Evolutionary conservation across 2,888 invertebrate species (phyloP).

Genomic region (Neria commutata): DNA sequence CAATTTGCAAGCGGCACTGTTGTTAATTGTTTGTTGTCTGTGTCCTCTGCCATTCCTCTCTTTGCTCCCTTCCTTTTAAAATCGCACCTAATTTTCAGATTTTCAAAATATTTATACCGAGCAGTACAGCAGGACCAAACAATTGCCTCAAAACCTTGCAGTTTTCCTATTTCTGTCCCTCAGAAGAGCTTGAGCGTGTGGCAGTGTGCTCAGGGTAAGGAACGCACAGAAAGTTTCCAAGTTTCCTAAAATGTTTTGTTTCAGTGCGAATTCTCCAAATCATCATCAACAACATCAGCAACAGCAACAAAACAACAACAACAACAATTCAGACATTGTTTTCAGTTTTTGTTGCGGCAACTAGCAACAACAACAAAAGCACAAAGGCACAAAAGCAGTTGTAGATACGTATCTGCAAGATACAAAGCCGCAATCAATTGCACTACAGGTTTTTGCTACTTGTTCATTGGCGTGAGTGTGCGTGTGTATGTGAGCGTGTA

Average conservation of each 20-base stretch:
- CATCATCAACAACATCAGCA: background rate
- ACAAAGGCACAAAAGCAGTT: background rate
- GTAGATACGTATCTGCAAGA: background rate
- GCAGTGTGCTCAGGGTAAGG: too few species aligned
- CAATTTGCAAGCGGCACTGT: background rate
- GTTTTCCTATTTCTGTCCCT: too few species aligned
- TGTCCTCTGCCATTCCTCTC: too few species aligned
- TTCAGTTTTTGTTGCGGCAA: background rate
- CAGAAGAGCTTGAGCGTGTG: too few species aligned
- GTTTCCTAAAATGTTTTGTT: too few species aligned
- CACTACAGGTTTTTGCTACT: constrained; percentile 53
- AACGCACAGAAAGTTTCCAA: too few species aligned
- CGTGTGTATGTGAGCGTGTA: background rate
- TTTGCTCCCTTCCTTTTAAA: too few species aligned
- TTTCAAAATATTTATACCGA: too few species aligned
- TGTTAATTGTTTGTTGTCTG: constrained; percentile 14
- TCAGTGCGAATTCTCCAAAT: background rate
- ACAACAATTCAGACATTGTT: background rate
- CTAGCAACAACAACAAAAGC: background rate
- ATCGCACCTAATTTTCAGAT: too few species aligned
- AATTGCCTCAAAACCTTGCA: too few species aligned
- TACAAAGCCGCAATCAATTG: constrained; percentile 47
- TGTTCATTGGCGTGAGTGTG: constrained; percentile 14
- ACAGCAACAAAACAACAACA: background rate
- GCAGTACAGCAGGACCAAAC: too few species aligned